Conservation (phyloP, 2,888 invertebrate genomes). For the Scaptomyza reducta region DNA sequence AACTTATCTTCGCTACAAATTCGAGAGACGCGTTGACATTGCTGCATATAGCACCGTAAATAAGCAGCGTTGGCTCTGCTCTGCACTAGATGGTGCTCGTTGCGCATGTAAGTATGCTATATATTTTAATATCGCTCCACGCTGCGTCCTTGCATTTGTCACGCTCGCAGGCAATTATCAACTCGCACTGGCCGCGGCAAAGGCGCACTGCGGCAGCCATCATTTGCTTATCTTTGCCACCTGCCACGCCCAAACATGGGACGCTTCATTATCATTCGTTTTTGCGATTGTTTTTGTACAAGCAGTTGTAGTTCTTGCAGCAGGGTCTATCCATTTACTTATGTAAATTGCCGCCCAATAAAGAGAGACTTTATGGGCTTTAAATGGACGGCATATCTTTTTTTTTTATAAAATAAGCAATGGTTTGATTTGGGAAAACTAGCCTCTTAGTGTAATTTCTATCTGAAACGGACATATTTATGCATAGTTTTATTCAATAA, state of each 20-base stretch:
- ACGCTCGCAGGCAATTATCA: constrained; percentile 71
- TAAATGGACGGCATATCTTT: no score
- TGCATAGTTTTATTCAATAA: no score
- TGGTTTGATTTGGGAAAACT: no score
- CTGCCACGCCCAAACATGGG: constrained; percentile 37
- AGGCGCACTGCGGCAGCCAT: constrained; percentile 46
- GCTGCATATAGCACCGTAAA: constrained; percentile 56
- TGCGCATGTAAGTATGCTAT: constrained; percentile 70
- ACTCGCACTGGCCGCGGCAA: constrained; percentile 36
- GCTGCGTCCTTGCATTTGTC: constrained; percentile 65
- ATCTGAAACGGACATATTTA: no score
- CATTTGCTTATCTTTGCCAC: constrained; percentile 70
- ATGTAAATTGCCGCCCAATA: neutral
- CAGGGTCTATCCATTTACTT: constrained; percentile 2
- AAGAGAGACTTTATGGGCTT: no score
- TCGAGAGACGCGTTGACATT: constrained; percentile 44
- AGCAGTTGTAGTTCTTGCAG: neutral
- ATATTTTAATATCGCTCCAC: constrained; percentile 60
- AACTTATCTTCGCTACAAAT: constrained; percentile 30
- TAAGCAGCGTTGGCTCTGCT: constrained; percentile 12
- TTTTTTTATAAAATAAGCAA: no score
- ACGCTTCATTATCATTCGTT: constrained; percentile 63
- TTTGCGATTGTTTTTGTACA: constrained; percentile 31
- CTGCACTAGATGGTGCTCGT: constrained; percentile 1
- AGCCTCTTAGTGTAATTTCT: no score